Evolutionary conservation across 23 tunicate genomes (phyloP).

Genomic region (Styela plicata): DNA sequence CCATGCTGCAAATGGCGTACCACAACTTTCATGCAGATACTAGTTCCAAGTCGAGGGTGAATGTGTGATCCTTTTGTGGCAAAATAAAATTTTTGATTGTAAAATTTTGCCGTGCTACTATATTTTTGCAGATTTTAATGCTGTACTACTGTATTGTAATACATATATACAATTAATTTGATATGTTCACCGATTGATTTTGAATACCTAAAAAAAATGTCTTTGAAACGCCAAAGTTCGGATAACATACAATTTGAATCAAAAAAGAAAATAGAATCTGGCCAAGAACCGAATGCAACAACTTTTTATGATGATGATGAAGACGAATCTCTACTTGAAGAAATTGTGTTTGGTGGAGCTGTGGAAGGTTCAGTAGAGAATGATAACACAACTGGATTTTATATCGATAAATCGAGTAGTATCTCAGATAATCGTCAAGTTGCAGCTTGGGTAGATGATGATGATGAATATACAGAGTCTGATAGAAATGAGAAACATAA

Average conservation of each 20-base stretch:
- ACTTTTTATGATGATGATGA: neutral
- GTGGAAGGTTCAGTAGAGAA: neutral
- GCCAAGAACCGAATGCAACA: neutral
- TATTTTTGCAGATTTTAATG: too few species aligned
- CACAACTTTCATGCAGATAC: too few species aligned
- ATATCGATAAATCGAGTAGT: constrained; percentile 1
- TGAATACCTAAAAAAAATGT: too few species aligned
- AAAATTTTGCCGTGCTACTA: too few species aligned
- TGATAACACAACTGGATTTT: neutral
- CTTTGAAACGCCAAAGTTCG: neutral
- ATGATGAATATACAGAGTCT: constrained; percentile 47
- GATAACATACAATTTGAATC: neutral
- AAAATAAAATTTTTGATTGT: too few species aligned
- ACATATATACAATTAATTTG: too few species aligned
- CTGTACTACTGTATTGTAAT: too few species aligned
- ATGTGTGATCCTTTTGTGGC: too few species aligned
- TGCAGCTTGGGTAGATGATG: constrained; percentile 57
- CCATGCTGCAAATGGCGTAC: too few species aligned
- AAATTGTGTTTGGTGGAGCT: constrained; percentile 26
- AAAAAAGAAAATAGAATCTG: neutral
- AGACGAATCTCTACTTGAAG: constrained; percentile 7
- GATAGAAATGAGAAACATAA: neutral
- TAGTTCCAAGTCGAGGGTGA: too few species aligned
- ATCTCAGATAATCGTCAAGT: neutral
- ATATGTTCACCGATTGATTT: too few species aligned